Conservation (phyloP, 2,797 vertebrate species). For the Sciaenops ocellatus region DNA sequence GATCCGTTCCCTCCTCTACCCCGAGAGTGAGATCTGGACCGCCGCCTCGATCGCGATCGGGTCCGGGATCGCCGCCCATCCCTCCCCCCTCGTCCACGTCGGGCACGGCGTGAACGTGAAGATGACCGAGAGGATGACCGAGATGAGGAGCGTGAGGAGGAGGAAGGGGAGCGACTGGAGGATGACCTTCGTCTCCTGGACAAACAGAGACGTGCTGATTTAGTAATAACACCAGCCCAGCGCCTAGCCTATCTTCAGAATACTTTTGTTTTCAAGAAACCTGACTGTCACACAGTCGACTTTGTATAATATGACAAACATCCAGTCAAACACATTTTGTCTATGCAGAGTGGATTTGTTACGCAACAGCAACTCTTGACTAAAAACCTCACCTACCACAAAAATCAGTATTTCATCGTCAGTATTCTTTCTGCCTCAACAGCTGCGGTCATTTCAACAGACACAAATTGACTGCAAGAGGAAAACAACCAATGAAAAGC, state of each 20-base stretch:
- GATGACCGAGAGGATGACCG: constrained; percentile 85
- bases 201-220: constrained; percentile 67
- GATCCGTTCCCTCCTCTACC: constrained; percentile 78
- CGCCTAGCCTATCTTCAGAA: constrained; percentile 58
- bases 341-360: constrained; percentile 31
- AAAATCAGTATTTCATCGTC: constrained; percentile 40
- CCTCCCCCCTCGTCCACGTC: constrained; percentile 82
- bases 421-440: constrained; percentile 61
- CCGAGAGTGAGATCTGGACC: constrained; percentile 81
- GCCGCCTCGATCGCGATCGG: constrained; percentile 83
- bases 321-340: constrained; percentile 20
- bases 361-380: constrained; percentile 5
- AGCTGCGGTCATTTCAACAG: constrained; percentile 64
- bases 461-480: constrained; percentile 69
- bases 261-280: constrained; percentile 8
- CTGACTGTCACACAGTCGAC: not conserved
- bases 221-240: constrained; percentile 45
- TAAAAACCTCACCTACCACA: constrained; percentile 64
- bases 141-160: constrained; percentile 86
- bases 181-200: constrained; percentile 88
- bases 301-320: not conserved
- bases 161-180: constrained; percentile 87
- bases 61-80: constrained; percentile 86
- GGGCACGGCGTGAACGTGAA: constrained; percentile 87
- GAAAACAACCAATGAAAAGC: constrained; percentile 83